Evolutionary conservation across 2,888 invertebrate species (phyloP), one percentile per base, ranked within the genome.

Genomic region (Ophion ellenae): DNA sequence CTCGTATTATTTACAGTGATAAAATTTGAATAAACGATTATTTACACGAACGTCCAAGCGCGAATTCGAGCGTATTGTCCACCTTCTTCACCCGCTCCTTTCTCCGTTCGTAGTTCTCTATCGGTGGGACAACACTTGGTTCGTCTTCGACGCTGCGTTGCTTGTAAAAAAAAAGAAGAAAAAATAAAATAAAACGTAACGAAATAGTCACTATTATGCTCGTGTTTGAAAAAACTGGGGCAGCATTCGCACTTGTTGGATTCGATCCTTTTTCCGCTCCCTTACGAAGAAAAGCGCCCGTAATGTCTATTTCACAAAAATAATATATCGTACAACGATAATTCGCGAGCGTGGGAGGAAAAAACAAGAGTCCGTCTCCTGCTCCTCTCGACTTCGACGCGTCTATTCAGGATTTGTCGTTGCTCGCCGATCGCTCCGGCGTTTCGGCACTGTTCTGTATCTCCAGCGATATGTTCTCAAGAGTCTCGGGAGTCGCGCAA

Each of bases 391-490:
- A 20, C 7, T 7, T 59, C 59, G 36, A 59, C 17, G 17, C 7
- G 32, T 47, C 5, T n/a, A 53, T 61, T 78, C 59, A 70, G 9
- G 73, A 73, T 47, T 70, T 32, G 20, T 70, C 71, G 71, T 63
- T 85, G 40, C 61, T 76, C 67, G 61, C 40, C 70, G 83, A 9
- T 88, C 89, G 85, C 71, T 92, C 90, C 7, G 89, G 90, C 91
- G 90, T 89, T 32, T 91, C 90, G 0, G 88, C 89, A 75, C 88
- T 90, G 20, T 87, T 92, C 2, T 87, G 86, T 81, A 90, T 88
- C 66, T 92, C 91, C 4, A 87, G 90, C n/a, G 91, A 88, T 73
- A 90, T 89, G 75, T 91, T 89, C 67, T 89, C 91, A 7, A 91
- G 45, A 0, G 90, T 91, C 61, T 91, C 90, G 4, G 47, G 89